A percentile compares a stretch with the other conserved stretches of the same genome.
phyloP scores from a whole-genome alignment of 1,140 invertebrate species.

The Zaprionus nigranus region DNA sequence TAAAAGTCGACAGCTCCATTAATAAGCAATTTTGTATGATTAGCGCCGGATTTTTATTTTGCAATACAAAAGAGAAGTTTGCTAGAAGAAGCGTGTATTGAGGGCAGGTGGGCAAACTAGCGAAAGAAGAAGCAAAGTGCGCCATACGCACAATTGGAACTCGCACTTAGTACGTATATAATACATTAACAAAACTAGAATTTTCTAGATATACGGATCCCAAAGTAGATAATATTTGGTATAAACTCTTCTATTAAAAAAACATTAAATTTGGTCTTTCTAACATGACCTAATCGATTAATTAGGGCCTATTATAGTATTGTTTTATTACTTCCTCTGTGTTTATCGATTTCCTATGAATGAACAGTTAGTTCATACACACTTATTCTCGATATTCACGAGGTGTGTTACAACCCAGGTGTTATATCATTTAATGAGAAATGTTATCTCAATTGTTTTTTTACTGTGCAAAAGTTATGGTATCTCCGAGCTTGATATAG shows the following conservation, averaged over 20 bases:
- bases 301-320: not conserved
- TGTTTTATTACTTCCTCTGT: not conserved
- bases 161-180: not conserved
- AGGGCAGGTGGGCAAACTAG: not conserved
- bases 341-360: not conserved
- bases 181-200: not conserved
- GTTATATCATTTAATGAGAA: constrained; percentile 1
- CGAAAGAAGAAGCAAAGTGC: not conserved
- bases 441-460: constrained; percentile 2
- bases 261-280: not conserved
- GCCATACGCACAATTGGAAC: not conserved
- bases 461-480: not conserved
- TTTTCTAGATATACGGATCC: not conserved
- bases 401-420: not conserved
- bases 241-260: not conserved
- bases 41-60: constrained; percentile 67
- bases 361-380: not conserved
- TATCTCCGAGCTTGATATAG: not conserved
- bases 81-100: no score
- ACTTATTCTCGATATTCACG: not conserved
- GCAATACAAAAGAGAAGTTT: not conserved
- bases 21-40: constrained; percentile 75
- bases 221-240: not conserved
- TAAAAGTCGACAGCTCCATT: constrained; percentile 61
- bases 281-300: constrained; percentile 1